phyloP scores from a whole-genome alignment of 2,888 invertebrate genomes.

The Teleogryllus oceanicus region DNA sequence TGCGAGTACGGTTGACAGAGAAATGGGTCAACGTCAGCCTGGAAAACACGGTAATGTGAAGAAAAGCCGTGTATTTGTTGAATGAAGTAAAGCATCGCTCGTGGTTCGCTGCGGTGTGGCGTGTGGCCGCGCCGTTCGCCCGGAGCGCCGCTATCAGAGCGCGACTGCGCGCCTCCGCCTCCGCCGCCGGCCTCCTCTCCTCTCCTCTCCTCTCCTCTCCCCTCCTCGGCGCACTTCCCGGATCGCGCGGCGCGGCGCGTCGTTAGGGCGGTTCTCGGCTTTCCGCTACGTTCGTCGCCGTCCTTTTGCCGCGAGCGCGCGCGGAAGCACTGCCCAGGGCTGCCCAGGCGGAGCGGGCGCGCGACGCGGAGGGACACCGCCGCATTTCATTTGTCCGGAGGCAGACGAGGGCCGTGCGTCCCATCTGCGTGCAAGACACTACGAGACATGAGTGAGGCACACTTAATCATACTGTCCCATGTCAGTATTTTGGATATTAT shows the following conservation, averaged over 20 bases:
- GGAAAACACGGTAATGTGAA: no score
- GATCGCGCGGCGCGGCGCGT: neutral
- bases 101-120: neutral
- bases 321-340: neutral
- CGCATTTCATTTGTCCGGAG: no score
- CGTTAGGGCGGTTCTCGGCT: neutral
- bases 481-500: no score
- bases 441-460: no score
- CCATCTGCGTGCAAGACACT: no score
- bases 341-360: neutral
- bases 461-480: no score
- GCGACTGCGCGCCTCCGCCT: neutral
- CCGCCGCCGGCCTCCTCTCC: neutral
- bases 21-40: no score
- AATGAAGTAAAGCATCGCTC: neutral
- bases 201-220: no score
- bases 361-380: no score
- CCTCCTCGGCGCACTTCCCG: neutral
- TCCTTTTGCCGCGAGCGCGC: neutral
- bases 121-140: neutral
- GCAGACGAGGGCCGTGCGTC: no score
- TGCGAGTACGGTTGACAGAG: no score
- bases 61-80: no score
- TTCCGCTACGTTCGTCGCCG: neutral
- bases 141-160: neutral